Conservation (phyloP, 2,888 invertebrate genomes). For the Agrochola lychnidis region DNA sequence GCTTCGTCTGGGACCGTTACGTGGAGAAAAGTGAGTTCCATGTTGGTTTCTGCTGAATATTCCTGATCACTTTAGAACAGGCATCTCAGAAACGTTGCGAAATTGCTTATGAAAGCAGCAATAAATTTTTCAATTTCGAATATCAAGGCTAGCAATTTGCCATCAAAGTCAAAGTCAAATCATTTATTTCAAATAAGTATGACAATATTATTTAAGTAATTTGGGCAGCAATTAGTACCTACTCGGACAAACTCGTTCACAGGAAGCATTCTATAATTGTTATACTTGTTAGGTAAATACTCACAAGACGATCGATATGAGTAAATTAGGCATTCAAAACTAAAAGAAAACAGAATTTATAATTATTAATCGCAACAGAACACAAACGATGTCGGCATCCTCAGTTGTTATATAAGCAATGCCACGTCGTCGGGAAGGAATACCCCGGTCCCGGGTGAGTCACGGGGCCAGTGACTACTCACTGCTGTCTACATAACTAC, state of each 20-base stretch:
- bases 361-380: background rate
- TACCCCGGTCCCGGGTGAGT: constrained; percentile 20
- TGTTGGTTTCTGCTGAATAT: background rate
- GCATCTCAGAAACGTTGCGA: background rate
- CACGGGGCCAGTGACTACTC: background rate
- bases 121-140: background rate
- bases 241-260: background rate
- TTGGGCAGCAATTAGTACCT: background rate
- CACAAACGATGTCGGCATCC: background rate
- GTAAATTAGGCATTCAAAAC: background rate
- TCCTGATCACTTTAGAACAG: background rate
- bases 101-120: too few relatives aligned
- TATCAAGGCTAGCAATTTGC: background rate
- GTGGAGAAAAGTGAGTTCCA: background rate
- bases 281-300: background rate
- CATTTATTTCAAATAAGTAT: too few relatives aligned
- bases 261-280: background rate
- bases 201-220: background rate
- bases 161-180: too few relatives aligned
- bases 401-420: background rate
- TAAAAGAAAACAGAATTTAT: background rate
- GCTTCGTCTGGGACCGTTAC: background rate
- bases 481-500: too few relatives aligned
- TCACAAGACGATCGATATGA: background rate
- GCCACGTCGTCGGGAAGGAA: background rate